A percentile compares a stretch with the other conserved stretches of the same genome.
Evolutionary conservation across 92 coral and sea anemone species (phyloP).

Genomic region (Hydrozoanthus gracilis): DNA sequence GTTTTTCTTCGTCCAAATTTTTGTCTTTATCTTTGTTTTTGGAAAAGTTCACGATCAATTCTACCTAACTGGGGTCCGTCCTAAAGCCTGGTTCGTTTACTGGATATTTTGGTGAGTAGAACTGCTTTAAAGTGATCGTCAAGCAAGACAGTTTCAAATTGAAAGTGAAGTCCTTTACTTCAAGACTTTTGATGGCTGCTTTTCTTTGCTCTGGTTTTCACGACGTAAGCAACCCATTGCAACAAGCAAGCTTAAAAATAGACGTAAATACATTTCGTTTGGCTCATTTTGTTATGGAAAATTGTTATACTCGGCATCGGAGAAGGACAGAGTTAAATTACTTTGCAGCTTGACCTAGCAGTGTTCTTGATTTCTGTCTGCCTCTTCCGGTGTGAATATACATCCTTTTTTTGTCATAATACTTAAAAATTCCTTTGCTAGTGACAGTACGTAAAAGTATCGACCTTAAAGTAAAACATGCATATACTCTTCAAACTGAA

Average conservation of each 20-base stretch:
- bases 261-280: background rate
- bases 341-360: slow-evolving; percentile 18
- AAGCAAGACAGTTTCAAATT: slow-evolving; percentile 9
- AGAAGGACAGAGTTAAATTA: slow-evolving; percentile 20
- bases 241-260: background rate
- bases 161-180: slow-evolving; percentile 24
- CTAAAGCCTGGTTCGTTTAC: slow-evolving; percentile 3
- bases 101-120: slow-evolving; percentile 26
- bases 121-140: slow-evolving; percentile 21
- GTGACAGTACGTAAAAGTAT: background rate
- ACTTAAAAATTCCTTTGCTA: slow-evolving; percentile 22
- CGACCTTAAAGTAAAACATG: background rate
- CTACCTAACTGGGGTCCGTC: background rate
- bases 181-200: slow-evolving; percentile 6
- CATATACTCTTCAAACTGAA: background rate
- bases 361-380: background rate
- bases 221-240: background rate
- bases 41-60: background rate
- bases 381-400: slow-evolving; percentile 34
- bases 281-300: background rate
- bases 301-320: background rate
- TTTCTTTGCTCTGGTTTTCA: slow-evolving; percentile 9
- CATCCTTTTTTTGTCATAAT: background rate
- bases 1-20: slow-evolving; percentile 14
- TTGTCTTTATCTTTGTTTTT: slow-evolving; percentile 38